Base-by-base conservation (phyloP, 2,797 vertebrate species). In the Hydrocynus forskahlii region DNA sequence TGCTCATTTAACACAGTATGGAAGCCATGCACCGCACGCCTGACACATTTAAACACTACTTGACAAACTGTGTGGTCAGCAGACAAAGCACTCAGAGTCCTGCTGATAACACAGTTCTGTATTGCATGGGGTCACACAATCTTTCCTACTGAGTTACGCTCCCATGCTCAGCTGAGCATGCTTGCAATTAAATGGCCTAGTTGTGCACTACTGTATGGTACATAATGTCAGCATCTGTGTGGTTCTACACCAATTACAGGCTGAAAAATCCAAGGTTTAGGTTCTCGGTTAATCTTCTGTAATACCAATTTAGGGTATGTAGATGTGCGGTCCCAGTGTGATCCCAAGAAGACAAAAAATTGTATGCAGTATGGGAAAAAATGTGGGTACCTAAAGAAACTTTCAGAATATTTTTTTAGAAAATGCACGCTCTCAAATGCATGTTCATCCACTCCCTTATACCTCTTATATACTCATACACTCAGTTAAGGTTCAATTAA, bases 41-140 rank as follows among this genome's bases (percentile, higher is more conserved):
- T 38, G 10, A 7, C 14, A 2, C 1, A 40, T 68, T 48, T 48
- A 69, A 50, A 48, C 40, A 69, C 19, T 50, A 13, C 21, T 69
- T 50, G 12, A 43, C 66, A 10, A 48, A 23, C 40, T 48, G 52
- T 43, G 12, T 21, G 10, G n/a, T 59, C 54, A 40, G 35, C 71
- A 59, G 71, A 35, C 54, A 43, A 35, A n/a, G 17, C 4, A 4
- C 14, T 7, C 19, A 7, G 21, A 50, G 45, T 55, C 23, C 70
- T 54, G 70, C 50, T 72, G 70, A 72, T 72, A 35, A 10, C 67
- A 48, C 43, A 48, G 19, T 69, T 69, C n/a, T 38, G 70, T 55
- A 73, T 10, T 6, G 19, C 35, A 16, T 25, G 7, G 55, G 50
- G 50, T 35, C 69, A 8, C 14, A 16, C 12, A 72, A 72, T 40